These are phyloP conservation scores for Microcebus ravelobensis DNA, from an alignment of 2,113 vertebrate genomes.

Conservation along the genomic window DNA sequence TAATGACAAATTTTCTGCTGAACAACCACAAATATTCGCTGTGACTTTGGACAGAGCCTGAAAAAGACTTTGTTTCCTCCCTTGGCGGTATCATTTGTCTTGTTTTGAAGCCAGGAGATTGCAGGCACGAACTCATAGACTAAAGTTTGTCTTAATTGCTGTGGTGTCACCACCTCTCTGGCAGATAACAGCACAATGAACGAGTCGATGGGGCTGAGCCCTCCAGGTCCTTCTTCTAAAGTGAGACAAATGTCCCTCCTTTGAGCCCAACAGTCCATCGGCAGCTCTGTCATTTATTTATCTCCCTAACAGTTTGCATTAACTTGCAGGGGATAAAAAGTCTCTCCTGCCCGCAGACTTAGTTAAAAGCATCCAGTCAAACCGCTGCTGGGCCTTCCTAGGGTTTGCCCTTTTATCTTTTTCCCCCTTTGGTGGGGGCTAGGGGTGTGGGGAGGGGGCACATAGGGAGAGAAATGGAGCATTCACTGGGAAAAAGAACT, in stretches of 20 bases:
- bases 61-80: conserved; percentile 80
- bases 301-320: conserved; percentile 78
- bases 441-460: background rate
- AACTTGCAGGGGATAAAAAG: conserved; percentile 76
- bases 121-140: conserved; percentile 84
- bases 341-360: conserved; percentile 65
- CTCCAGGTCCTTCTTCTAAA: conserved; percentile 86
- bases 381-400: background rate
- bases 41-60: conserved; percentile 81
- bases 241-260: conserved; percentile 88
- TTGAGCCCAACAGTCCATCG: conserved; percentile 69
- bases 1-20: conserved; percentile 69
- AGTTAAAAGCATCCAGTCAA: conserved; percentile 66
- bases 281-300: conserved; percentile 82
- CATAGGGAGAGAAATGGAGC: background rate
- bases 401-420: background rate
- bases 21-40: conserved; percentile 70
- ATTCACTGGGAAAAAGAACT: background rate
- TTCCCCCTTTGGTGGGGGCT: background rate
- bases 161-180: conserved; percentile 83
- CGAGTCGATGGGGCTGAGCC: conserved; percentile 80
- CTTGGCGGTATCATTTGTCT: conserved; percentile 86
- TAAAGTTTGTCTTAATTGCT: conserved; percentile 90
- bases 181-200: conserved; percentile 85
- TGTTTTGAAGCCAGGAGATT: conserved; percentile 84